Percentiles rank a stretch among this genome's conserved stretches.
Evolutionary conservation across 2,888 invertebrate genomes (phyloP).

Genomic region (Polyommatus icarus): DNA sequence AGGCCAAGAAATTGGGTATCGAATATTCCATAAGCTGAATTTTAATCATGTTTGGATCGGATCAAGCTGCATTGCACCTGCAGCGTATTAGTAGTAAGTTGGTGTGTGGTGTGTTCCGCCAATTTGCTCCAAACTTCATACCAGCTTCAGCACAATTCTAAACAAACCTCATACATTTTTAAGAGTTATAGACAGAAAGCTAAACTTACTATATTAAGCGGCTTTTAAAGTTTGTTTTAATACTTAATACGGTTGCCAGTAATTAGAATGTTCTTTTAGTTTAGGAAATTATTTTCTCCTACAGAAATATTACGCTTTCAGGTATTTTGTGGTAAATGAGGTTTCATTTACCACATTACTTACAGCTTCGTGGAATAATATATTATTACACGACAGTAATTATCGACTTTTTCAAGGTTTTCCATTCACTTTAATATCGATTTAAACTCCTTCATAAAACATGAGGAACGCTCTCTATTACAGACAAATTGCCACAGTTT

Average conservation of each 20-base stretch:
- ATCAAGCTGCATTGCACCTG: background rate
- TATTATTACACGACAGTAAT: background rate
- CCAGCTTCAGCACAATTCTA: background rate
- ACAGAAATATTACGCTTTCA: no score
- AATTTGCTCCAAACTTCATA: slow-evolving; percentile 54
- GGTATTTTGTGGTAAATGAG: no score
- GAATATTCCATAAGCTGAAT: background rate
- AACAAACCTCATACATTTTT: background rate
- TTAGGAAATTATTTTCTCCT: no score
- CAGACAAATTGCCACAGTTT: background rate
- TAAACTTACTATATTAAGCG: no score
- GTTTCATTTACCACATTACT: no score
- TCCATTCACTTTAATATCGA: background rate
- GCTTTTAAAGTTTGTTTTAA: no score
- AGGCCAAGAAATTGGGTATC: background rate
- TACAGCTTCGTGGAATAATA: background rate
- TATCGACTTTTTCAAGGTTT: slow-evolving; percentile 7
- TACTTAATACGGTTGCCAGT: no score
- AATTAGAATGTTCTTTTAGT: no score
- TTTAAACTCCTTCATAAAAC: background rate
- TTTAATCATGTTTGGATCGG: background rate
- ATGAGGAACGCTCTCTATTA: background rate
- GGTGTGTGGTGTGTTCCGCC: slow-evolving; percentile 37
- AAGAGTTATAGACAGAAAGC: background rate
- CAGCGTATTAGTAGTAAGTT: slow-evolving; percentile 28